Conservation (phyloP, 1,140 invertebrate species). For the Melitaea cinxia region DNA sequence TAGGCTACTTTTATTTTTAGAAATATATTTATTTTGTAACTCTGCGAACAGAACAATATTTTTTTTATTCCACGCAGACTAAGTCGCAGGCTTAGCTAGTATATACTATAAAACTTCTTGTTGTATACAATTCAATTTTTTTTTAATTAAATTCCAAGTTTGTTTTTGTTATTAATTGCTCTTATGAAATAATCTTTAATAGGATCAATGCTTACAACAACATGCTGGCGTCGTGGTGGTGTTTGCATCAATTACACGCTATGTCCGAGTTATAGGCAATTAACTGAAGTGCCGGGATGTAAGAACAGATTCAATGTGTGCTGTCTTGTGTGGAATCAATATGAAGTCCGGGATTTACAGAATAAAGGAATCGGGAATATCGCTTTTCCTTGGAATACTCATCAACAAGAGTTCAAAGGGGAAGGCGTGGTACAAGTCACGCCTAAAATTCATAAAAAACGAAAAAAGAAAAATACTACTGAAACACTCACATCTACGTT, state of each 20-base stretch:
- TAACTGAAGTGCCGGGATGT: slow-evolving; percentile 66
- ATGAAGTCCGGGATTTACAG: slow-evolving; percentile 51
- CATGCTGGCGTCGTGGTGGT: slow-evolving; percentile 62
- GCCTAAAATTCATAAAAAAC: slow-evolving; percentile 30
- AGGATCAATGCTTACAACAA: slow-evolving; percentile 62
- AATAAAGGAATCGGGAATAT: slow-evolving; percentile 51
- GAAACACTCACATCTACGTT: background rate
- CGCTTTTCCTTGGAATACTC: slow-evolving; percentile 55
- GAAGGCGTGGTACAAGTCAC: slow-evolving; percentile 50
- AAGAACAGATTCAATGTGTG: slow-evolving; percentile 63
- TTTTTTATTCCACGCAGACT: too few species aligned
- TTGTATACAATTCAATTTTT: too few species aligned
- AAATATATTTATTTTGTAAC: too few species aligned
- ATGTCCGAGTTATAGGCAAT: slow-evolving; percentile 49
- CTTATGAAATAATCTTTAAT: slow-evolving; percentile 12
- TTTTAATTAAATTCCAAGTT: too few species aligned
- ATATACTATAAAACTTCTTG: too few species aligned
- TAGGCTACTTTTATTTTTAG: too few species aligned
- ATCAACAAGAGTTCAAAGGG: slow-evolving; percentile 50
- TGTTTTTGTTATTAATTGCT: background rate
- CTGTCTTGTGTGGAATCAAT: slow-evolving; percentile 68
- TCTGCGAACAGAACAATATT: too few species aligned
- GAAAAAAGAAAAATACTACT: slow-evolving; percentile 18
- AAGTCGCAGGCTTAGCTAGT: too few species aligned
- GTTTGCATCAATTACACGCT: slow-evolving; percentile 64